These are phyloP conservation scores for Cephus runcator DNA, from an alignment of 2,888 invertebrate genomes.

Conservation along the genomic window DNA sequence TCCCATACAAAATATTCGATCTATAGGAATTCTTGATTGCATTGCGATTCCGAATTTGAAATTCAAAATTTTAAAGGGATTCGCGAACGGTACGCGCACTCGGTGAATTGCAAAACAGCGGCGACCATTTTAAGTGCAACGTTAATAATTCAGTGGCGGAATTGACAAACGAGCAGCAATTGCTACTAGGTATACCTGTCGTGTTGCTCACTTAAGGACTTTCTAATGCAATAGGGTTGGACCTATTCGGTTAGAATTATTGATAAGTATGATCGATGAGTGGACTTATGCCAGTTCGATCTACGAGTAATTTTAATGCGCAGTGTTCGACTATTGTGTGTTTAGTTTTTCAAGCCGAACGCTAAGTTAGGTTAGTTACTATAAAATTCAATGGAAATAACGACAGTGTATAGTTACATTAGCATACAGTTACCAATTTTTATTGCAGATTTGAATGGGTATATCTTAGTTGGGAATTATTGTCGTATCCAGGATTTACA, in stretches of 20 bases:
- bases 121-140: slow-evolving; percentile 33
- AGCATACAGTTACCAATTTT: too few relatives aligned
- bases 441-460: too few relatives aligned
- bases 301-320: slow-evolving; percentile 18
- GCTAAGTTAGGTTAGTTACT: neutral
- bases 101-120: slow-evolving; percentile 10
- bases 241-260: slow-evolving; percentile 40
- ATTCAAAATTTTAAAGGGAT: neutral
- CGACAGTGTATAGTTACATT: too few relatives aligned
- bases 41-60: neutral
- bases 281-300: slow-evolving; percentile 36
- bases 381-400: neutral
- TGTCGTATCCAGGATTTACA: neutral
- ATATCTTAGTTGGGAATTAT: too few relatives aligned
- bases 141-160: slow-evolving; percentile 39
- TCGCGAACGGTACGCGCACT: neutral
- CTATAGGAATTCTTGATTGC: neutral
- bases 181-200: slow-evolving; percentile 39
- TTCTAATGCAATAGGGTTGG: slow-evolving; percentile 33
- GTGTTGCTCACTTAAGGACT: slow-evolving; percentile 31
- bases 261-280: slow-evolving; percentile 44
- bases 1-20: neutral
- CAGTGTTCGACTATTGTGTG: neutral
- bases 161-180: slow-evolving; percentile 47
- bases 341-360: neutral